Conservation (phyloP, 2,797 vertebrate species). For the Petrocephalus schoutedeni region DNA sequence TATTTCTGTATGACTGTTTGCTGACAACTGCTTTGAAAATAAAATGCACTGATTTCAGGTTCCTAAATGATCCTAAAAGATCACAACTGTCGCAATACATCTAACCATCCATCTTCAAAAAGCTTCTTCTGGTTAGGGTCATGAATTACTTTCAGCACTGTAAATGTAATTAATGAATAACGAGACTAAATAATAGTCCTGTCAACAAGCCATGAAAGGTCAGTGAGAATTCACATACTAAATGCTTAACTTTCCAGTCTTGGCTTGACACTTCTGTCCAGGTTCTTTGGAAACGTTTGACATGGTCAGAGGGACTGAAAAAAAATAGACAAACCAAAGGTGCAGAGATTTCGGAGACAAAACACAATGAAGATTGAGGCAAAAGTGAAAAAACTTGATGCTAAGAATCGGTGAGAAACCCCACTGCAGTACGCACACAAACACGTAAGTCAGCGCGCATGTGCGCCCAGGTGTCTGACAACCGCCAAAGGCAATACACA, state of each 20-base stretch:
- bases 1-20: constrained; percentile 6
- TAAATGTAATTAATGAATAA: background rate
- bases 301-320: background rate
- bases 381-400: background rate
- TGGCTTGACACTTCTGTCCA: background rate
- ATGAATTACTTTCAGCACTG: background rate
- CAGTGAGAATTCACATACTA: background rate
- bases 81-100: background rate
- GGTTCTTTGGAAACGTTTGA: background rate
- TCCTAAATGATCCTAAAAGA: constrained; percentile 11
- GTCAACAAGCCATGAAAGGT: background rate
- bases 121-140: background rate
- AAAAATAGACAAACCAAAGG: background rate
- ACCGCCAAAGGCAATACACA: constrained; percentile 69
- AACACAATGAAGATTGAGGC: background rate
- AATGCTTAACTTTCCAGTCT: background rate
- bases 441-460: constrained; percentile 14
- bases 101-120: background rate
- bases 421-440: background rate
- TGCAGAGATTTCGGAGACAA: background rate
- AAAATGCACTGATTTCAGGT: constrained; percentile 23
- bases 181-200: background rate
- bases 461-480: constrained; percentile 28
- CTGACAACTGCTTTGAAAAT: constrained; percentile 27
- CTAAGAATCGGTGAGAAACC: background rate